Evolutionary conservation across 2,888 invertebrate species (phyloP).

Genomic region (Azorinus chamasolen): DNA sequence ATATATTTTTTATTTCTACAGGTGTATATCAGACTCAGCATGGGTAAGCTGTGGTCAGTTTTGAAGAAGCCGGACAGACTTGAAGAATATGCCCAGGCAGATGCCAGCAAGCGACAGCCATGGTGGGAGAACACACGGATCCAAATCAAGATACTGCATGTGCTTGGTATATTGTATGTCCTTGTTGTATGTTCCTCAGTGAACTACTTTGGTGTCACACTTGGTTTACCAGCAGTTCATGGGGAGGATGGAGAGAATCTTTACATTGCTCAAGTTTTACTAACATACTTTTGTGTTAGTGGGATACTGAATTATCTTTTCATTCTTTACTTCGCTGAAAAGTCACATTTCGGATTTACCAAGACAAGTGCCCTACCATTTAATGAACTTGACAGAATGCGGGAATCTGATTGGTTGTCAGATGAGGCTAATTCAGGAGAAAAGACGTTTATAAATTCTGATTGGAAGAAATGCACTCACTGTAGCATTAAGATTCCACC

Average conservation of each 20-base stretch:
- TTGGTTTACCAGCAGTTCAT: conserved; percentile 69
- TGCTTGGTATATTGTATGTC: conserved; percentile 67
- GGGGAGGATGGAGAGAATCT: conserved; percentile 46
- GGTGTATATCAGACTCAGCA: conserved; percentile 19
- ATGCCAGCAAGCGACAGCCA: neutral
- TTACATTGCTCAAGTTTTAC: conserved; percentile 46
- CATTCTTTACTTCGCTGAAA: conserved; percentile 60
- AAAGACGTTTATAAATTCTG: conserved; percentile 3
- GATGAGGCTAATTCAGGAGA: conserved; percentile 15
- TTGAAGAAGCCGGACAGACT: conserved; percentile 54
- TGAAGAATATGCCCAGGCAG: conserved; percentile 44
- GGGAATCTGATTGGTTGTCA: conserved; percentile 24
- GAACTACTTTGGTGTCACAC: conserved; percentile 53
- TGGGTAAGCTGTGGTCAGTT: conserved; percentile 39
- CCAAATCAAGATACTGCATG: conserved; percentile 62
- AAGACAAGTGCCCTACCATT: conserved; percentile 51
- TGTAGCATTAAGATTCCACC: conserved; percentile 77
- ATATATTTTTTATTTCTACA: no score
- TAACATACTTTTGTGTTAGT: conserved; percentile 68
- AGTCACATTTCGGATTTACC: conserved; percentile 53
- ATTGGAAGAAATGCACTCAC: conserved; percentile 71
- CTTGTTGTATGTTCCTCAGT: conserved; percentile 60
- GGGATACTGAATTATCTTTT: conserved; percentile 71
- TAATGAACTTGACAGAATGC: conserved; percentile 26
- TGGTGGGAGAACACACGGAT: conserved; percentile 28